Evolutionary conservation across 92 coral and sea anemone species (phyloP), one percentile per base, ranked within the genome.

Genomic region (Zoanthus gigantus): DNA sequence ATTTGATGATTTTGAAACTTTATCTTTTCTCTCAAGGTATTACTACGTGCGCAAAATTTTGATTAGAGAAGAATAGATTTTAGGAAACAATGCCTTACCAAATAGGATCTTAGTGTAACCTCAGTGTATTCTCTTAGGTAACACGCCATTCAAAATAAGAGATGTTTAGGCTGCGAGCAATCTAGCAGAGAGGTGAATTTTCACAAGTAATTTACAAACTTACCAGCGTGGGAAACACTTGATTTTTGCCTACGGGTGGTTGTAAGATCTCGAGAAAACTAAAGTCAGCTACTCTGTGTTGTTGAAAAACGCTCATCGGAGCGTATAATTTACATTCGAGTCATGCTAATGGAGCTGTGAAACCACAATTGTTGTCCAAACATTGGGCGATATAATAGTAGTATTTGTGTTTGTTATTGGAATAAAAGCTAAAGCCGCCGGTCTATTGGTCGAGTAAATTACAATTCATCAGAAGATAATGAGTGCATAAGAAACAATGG

Each of bases 381-480:
- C 73, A 81, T n/a, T 28, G 46, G 9, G 18, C 61, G 74, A 31
- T 66, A 67, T 81, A 81, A 66, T 81, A 81, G 85, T 73, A 81
- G 85, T 66, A 81, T 81, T 81, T 81, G 76, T 81, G 74, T 81
- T 81, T 81, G 75, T 81, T 67, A 66, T 81, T 66, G 66, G 85
- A 67, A 81, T 61, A 81, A 81, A 81, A 52, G 53, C 15, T 63
- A 29, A 56, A 81, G 75, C 53, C 74, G 75, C 60, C 2, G 75
- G 57, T 81, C 66, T 81, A 81, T 81, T 81, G 85, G 85, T 66
- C 74, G 85, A 46, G 74, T 81, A 81, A 81, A 81, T 81, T 81
- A 66, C 32, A 81, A 81, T 81, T 81, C 85, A 81, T 81, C 74
- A 30, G 10, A 54, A 48, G 34, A 81, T 81, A 81, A 81, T 28